These are phyloP conservation scores for Geotrupes spiniger DNA, from an alignment of 2,888 invertebrate species.

Conservation along the genomic window DNA sequence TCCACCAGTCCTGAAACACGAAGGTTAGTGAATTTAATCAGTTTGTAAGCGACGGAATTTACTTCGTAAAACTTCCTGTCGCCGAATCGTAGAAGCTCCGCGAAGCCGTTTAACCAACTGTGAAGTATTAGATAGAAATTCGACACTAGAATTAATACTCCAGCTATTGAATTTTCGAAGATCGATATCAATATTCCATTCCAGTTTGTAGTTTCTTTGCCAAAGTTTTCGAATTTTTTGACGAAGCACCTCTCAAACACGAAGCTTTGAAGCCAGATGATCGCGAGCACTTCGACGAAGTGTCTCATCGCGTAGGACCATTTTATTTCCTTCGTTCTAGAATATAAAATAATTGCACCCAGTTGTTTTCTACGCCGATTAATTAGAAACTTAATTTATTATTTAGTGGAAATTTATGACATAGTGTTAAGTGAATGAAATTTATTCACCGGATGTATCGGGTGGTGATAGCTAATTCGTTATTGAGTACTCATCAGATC, in stretches of 20 bases:
- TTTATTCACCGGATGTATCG: too few relatives aligned
- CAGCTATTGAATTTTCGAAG: constrained; percentile 74
- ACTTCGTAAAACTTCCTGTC: constrained; percentile 81
- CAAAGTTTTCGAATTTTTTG: constrained; percentile 66
- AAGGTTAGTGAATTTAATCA: background rate
- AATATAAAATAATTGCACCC: constrained; percentile 30
- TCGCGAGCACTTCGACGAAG: constrained; percentile 72
- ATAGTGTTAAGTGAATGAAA: too few relatives aligned
- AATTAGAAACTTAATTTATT: too few relatives aligned
- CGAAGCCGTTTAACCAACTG: constrained; percentile 87
- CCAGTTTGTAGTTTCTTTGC: constrained; percentile 49
- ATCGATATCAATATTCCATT: constrained; percentile 58
- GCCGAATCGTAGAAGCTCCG: constrained; percentile 83
- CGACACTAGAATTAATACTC: constrained; percentile 55
- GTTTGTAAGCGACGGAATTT: constrained; percentile 15
- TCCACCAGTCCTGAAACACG: constrained; percentile 88
- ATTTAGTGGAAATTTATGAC: too few relatives aligned
- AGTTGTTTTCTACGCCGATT: too few relatives aligned
- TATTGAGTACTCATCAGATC: too few relatives aligned
- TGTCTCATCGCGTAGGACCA: constrained; percentile 73
- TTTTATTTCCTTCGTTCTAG: constrained; percentile 66
- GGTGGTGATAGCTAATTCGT: too few relatives aligned
- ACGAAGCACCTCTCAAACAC: constrained; percentile 75
- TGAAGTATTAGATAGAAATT: constrained; percentile 84
- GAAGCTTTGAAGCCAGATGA: constrained; percentile 78